phyloP scores from a whole-genome alignment of 2,888 invertebrate species.

The Andrena marginata region DNA sequence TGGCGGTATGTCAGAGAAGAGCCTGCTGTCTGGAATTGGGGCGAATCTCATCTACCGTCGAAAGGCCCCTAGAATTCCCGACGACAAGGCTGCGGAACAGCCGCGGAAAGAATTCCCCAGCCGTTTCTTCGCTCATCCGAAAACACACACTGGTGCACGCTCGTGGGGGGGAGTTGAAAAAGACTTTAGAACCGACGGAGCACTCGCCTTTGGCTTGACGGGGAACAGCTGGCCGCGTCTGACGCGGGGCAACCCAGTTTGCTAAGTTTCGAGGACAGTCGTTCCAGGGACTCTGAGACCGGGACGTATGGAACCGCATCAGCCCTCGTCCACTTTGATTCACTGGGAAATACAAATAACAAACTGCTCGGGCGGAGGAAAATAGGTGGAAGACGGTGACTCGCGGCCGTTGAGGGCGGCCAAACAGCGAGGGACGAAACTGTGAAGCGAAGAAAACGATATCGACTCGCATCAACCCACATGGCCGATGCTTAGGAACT shows the following conservation, averaged over 20 bases:
- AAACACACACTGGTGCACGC: background rate
- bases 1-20: too few relatives aligned
- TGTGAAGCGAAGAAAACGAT: constrained; percentile 33
- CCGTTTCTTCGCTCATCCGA: background rate
- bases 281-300: background rate
- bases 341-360: constrained; percentile 40
- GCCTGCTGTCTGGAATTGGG: background rate
- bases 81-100: background rate
- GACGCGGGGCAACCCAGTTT: constrained; percentile 43
- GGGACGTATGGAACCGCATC: constrained; percentile 10
- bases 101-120: constrained; percentile 17
- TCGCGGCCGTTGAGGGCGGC: background rate
- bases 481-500: constrained; percentile 34
- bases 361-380: constrained; percentile 21
- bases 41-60: constrained; percentile 21
- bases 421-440: constrained; percentile 26
- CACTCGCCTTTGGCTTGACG: background rate
- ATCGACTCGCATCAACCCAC: background rate
- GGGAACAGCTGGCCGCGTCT: constrained; percentile 28
- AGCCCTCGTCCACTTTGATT: constrained; percentile 19
- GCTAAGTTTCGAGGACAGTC: constrained; percentile 27
- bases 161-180: background rate
- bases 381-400: constrained; percentile 8
- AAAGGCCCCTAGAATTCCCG: constrained; percentile 4
- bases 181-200: background rate